Base-by-base conservation (phyloP, 2,888 invertebrate species). In the Gymnoscelis rufifasciata region DNA sequence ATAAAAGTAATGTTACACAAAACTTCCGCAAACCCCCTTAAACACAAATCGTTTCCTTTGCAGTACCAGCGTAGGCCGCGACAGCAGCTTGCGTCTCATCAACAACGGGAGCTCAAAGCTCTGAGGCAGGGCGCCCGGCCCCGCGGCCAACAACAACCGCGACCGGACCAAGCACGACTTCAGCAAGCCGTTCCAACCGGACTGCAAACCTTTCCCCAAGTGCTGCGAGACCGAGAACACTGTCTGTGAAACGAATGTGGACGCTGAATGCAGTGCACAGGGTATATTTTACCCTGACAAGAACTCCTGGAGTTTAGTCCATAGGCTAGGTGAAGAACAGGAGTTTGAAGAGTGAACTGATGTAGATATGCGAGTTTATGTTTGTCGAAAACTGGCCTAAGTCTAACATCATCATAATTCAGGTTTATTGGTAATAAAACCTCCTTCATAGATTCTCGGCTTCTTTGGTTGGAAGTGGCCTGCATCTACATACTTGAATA, bases 61-160 rank as follows among this genome's bases (percentile, higher is more conserved):
- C 71, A 87, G 86, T 28, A 81, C 84, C 3, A 84, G 84, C 51
- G 71, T 83, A 1, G 86, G 82, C 1, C 78, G 83, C 0, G 86
- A 86, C 40, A 86, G 83, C 69, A 88, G 87, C 74, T 69, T 87
- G 45, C 76, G 83, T 0, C 72, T 87, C 0, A 57, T 86, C 1
- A 83, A 82, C 71, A 86, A 87, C 58, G 87, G 87, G 1, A 71
- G 83, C 0, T 86, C 86, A 36, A 87, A 87, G 48, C 84, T 86
- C 75, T 88, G 87, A 88, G 82, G 68, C 57, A 68, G 78, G 78
- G 56, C 55, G 40, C 59, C 54, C 59, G 77, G 77, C 71, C 71
- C 65, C 59, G 61, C 56, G 63, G 75, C 77, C 60, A 75, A 79
- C 64, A 80, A 80, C 65, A 78, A 82, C 59, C 66, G 64, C 38